Base-by-base conservation (phyloP, 2,888 invertebrate species). In the Protophormia terraenovae region DNA sequence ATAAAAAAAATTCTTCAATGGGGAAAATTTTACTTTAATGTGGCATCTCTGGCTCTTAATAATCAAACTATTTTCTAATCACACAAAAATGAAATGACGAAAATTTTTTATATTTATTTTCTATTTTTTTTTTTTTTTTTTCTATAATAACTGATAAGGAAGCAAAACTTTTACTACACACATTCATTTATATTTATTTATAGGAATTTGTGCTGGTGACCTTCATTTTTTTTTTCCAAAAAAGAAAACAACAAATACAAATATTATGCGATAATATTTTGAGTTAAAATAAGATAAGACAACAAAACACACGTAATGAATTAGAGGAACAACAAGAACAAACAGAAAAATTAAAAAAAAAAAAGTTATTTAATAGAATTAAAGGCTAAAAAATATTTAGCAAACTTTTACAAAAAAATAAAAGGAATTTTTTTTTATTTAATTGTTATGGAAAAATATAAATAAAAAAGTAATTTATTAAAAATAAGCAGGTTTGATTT, bases 171-270 rank as follows among this genome's bases (percentile, higher is more conserved):
- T 69, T 60, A 35, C 35, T 69, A 16, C 2, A 22, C 12, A 35
- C 16, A 58, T n/a, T 62, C 7, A 19, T 35, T 60, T 60, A 16
- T 32, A 50, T 69, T 16, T 27, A 24, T 41, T 83, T 81, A 75
- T 83, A 87, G 83, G 88, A 89, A 89, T 90, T 90, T 89, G 89
- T 89, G 84, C 89, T 89, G 89, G 88, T 90, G 90, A 90, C 90
- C 90, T 90, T 90, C 90, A 90, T 90, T 90, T 89, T 88, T 80
- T 86, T 69, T 84, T 86, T 87, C 86, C 87, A 35, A 66, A 38
- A 22, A 50, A 47, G 47, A 22, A 69, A 14, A 29, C 16, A 14
- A 50, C n/a, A 32, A 8, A 19, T 16, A 12, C 4, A 45, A 10
- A 45, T 45, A n/a, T 4, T 41, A 24, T 87, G 76, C 71, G 87